Evolutionary conservation across 2,888 invertebrate genomes (phyloP).

Genomic region (Cerastis rubricosa): DNA sequence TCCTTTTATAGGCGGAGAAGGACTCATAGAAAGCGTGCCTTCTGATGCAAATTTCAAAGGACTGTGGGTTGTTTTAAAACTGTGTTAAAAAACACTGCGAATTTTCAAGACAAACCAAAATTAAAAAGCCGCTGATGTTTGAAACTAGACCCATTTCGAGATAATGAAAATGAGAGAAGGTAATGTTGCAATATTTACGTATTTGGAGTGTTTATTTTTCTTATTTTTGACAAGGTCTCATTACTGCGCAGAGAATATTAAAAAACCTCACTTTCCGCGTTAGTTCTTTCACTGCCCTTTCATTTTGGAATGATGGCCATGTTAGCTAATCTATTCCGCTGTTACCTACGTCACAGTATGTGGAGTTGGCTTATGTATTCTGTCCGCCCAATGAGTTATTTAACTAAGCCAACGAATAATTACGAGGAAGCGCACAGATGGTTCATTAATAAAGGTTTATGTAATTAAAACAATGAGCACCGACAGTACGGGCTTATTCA

Average conservation of each 20-base stretch:
- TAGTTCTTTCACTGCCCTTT: neutral
- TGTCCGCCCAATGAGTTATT: slow-evolving; percentile 30
- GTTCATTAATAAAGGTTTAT: slow-evolving; percentile 1
- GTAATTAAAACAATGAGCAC: slow-evolving; percentile 28
- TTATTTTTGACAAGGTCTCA: neutral
- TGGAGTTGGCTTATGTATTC: slow-evolving; percentile 1
- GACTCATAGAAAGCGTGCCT: neutral
- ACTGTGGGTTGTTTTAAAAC: neutral
- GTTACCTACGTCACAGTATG: slow-evolving; percentile 6
- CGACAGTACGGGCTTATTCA: neutral
- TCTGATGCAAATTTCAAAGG: slow-evolving; percentile 10
- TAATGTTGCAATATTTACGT: slow-evolving; percentile 3
- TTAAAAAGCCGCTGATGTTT: neutral
- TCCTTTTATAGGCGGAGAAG: slow-evolving; percentile 1
- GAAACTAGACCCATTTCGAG: neutral
- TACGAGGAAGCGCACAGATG: neutral
- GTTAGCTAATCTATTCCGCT: neutral
- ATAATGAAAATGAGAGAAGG: neutral
- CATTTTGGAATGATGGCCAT: neutral
- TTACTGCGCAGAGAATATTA: slow-evolving; percentile 12
- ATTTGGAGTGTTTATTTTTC: neutral
- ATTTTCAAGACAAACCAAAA: slow-evolving; percentile 7
- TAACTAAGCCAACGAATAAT: slow-evolving; percentile 16
- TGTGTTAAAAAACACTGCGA: neutral
- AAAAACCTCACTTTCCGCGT: neutral